Percentiles rank a stretch among this genome's conserved stretches.
phyloP scores from a whole-genome alignment of 2,113 vertebrate genomes.

The Camelus dromedarius region DNA sequence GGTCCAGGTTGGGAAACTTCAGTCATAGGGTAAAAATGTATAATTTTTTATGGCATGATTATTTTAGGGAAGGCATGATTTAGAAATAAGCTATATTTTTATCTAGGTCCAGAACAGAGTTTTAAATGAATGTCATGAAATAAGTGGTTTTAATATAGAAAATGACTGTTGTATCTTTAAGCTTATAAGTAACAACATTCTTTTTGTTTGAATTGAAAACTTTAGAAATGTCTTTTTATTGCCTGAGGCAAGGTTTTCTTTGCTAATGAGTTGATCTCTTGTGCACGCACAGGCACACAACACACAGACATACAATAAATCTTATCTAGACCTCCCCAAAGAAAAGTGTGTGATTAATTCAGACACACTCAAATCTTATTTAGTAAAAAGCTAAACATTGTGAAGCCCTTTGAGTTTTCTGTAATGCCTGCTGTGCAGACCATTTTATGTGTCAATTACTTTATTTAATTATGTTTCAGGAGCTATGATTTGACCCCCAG shows the following conservation, averaged over 20 bases:
- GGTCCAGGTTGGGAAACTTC: constrained; percentile 19
- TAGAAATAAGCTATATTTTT: constrained; percentile 42
- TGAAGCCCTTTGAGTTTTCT: background rate
- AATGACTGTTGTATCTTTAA: constrained; percentile 32
- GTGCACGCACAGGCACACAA: background rate
- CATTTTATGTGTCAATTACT: constrained; percentile 34
- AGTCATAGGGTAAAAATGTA: constrained; percentile 22
- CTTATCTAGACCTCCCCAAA: background rate
- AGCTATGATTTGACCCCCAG: constrained; percentile 12
- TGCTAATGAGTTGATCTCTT: background rate
- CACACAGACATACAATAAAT: background rate
- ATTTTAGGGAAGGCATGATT: constrained; percentile 33
- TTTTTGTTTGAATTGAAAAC: constrained; percentile 33
- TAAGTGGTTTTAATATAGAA: constrained; percentile 43
- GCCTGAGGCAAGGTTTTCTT: background rate
- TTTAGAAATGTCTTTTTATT: constrained; percentile 24
- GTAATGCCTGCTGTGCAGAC: background rate
- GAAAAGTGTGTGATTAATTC: constrained; percentile 55
- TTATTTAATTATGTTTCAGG: constrained; percentile 61
- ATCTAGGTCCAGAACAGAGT: background rate
- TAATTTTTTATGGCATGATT: constrained; percentile 41
- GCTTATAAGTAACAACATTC: background rate
- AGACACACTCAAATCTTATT: constrained; percentile 15
- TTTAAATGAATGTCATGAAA: constrained; percentile 10
- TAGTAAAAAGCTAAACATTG: constrained; percentile 19